Conservation (phyloP, 2,113 vertebrate genomes). For the Cyprinus carpio region DNA sequence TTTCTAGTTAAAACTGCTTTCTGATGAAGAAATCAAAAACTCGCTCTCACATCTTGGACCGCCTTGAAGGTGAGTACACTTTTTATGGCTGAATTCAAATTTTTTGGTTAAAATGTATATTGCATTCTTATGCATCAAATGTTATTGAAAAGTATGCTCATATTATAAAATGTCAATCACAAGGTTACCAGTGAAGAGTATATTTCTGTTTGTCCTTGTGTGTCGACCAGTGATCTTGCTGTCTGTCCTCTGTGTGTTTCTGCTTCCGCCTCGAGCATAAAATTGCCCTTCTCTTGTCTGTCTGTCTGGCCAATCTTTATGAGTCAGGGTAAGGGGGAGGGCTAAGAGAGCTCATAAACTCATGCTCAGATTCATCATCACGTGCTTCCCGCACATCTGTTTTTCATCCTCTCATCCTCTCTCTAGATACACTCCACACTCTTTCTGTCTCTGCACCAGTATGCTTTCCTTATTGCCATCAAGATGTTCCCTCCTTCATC, state of each 20-base stretch:
- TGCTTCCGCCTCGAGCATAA: neutral
- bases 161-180: neutral
- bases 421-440: neutral
- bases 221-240: neutral
- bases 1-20: neutral
- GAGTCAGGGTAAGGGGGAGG: slow-evolving; percentile 12
- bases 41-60: neutral
- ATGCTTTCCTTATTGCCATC: neutral
- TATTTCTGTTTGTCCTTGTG: neutral
- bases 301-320: slow-evolving; percentile 41
- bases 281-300: slow-evolving; percentile 1
- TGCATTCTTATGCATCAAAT: neutral
- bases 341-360: slow-evolving; percentile 37
- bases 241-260: neutral
- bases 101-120: neutral
- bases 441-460: neutral
- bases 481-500: neutral
- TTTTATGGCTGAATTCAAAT: too few species aligned
- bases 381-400: neutral
- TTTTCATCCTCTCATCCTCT: slow-evolving; percentile 13
- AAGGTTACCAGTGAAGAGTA: neutral
- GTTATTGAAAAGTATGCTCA: neutral
- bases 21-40: neutral
- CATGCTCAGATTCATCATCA: slow-evolving; percentile 24
- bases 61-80: neutral